Evolutionary conservation across 2,113 vertebrate genomes (phyloP).

Genomic region (Lagenorhynchus albirostris): DNA sequence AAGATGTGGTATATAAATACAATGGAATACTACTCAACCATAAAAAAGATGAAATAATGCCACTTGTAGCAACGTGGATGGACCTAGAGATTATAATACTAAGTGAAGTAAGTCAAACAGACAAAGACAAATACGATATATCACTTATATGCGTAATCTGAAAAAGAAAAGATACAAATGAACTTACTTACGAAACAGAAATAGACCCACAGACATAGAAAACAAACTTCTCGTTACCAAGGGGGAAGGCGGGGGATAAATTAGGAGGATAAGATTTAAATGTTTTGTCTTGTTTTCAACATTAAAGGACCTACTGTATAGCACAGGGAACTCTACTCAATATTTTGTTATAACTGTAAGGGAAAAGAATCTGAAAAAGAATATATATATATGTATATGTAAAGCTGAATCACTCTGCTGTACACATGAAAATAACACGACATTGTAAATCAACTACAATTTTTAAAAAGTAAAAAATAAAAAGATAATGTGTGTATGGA

Average conservation of each 20-base stretch:
- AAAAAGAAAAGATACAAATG: not conserved
- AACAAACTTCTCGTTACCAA: not conserved
- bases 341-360: not conserved
- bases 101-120: not conserved
- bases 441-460: not conserved
- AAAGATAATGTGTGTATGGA: not conserved
- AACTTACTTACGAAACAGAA: not conserved
- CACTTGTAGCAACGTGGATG: too few relatives aligned
- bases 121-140: not conserved
- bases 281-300: too few relatives aligned
- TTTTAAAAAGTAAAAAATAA: not conserved
- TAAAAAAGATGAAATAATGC: too few relatives aligned
- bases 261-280: not conserved
- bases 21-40: too few relatives aligned
- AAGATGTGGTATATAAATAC: too few relatives aligned
- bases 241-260: not conserved
- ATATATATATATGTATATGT: not conserved
- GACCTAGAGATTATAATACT: too few relatives aligned
- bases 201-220: not conserved
- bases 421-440: not conserved
- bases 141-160: not conserved
- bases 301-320: not conserved
- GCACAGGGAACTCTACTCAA: not conserved
- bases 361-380: not conserved
- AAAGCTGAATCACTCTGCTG: not conserved